phyloP scores from a whole-genome alignment of 2,797 vertebrate species.

The Gephyroberyx darwinii region DNA sequence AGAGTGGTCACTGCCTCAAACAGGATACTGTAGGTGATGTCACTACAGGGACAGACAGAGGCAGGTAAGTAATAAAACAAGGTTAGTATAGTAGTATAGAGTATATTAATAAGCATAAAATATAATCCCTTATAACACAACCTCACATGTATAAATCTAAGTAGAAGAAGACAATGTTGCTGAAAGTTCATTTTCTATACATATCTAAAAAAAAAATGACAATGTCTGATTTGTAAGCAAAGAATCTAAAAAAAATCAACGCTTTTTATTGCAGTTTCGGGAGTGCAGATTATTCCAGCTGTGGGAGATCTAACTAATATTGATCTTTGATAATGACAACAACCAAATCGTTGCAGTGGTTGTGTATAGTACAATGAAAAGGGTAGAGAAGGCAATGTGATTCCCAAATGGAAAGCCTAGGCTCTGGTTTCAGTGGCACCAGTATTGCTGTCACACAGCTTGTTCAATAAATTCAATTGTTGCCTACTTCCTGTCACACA shows the following conservation, averaged over 20 bases:
- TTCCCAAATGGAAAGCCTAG: not conserved
- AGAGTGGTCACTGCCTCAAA: constrained; percentile 94
- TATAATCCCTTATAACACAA: not conserved
- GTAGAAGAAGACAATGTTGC: not conserved
- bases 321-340: too few relatives aligned
- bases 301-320: not conserved
- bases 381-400: not conserved
- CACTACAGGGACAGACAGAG: constrained; percentile 77
- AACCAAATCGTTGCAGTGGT: not conserved
- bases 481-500: constrained; percentile 16
- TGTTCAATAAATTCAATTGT: constrained; percentile 3
- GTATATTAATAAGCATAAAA: constrained; percentile 3
- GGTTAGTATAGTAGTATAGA: not conserved
- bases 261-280: not conserved
- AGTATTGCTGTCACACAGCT: not conserved
- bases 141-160: not conserved
- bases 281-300: not conserved
- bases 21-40: constrained; percentile 96
- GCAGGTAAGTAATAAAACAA: not conserved
- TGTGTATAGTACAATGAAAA: not conserved
- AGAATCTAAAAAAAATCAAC: not conserved
- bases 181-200: not conserved
- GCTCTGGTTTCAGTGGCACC: not conserved
- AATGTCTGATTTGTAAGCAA: too few relatives aligned
- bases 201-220: not conserved